phyloP scores from a whole-genome alignment of 53 echinoderm and acorn worm species.

The Antedon mediterranea region DNA sequence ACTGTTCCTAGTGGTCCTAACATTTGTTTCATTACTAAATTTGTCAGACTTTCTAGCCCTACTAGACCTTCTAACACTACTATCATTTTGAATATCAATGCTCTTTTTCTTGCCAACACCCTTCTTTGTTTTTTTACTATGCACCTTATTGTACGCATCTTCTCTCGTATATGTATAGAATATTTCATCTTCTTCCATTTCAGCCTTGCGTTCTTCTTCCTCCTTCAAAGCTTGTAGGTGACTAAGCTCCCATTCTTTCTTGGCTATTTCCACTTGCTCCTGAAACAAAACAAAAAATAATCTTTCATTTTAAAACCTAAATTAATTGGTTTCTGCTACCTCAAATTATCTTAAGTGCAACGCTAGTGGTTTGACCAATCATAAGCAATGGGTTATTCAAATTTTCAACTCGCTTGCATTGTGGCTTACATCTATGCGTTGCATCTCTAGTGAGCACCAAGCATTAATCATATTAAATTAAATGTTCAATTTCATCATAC shows the following conservation, averaged over 20 bases:
- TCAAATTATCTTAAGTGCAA: too few species aligned
- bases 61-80: neutral
- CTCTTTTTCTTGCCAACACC: neutral
- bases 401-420: too few species aligned
- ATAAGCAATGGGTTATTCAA: too few species aligned
- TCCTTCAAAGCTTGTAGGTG: constrained; percentile 73
- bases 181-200: constrained; percentile 88
- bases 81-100: neutral
- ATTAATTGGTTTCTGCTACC: too few species aligned
- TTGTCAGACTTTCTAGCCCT: neutral
- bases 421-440: too few species aligned
- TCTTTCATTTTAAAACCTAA: too few species aligned
- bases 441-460: too few species aligned
- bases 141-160: constrained; percentile 98
- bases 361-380: too few species aligned
- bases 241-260: constrained; percentile 95
- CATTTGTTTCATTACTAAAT: neutral
- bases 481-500: constrained; percentile 16
- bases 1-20: neutral
- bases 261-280: constrained; percentile 84
- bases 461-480: neutral
- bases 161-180: constrained; percentile 78
- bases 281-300: too few species aligned
- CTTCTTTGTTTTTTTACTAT: constrained; percentile 30
- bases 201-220: constrained; percentile 80